Conservation (phyloP, 2,797 vertebrate species). For the Sarcophilus harrisii region DNA sequence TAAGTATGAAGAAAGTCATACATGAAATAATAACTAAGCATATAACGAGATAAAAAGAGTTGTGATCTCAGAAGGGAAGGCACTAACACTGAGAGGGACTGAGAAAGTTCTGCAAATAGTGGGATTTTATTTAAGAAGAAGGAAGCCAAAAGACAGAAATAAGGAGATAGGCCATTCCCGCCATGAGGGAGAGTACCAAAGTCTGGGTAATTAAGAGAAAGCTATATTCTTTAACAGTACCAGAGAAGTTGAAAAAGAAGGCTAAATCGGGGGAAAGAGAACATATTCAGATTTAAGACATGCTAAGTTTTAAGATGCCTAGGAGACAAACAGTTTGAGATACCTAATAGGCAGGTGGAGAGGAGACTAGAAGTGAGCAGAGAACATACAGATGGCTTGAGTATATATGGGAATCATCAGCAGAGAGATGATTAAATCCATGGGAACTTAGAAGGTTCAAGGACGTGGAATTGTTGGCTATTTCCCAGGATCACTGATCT, state of each 20-base stretch:
- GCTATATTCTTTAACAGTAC: background rate
- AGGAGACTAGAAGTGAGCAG: background rate
- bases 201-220: background rate
- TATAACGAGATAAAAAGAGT: background rate
- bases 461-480: background rate
- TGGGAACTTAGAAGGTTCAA: background rate
- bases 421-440: background rate
- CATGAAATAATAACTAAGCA: background rate
- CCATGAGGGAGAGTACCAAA: accelerated
- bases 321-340: background rate
- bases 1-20: background rate
- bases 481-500: background rate
- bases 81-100: background rate
- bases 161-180: background rate
- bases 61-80: background rate
- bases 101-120: background rate
- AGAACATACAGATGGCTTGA: background rate
- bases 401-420: background rate
- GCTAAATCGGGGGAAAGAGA: background rate
- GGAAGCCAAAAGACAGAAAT: background rate
- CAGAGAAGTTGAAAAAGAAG: background rate
- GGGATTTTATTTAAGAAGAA: background rate
- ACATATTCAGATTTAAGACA: background rate
- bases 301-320: background rate
- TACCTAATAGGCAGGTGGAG: background rate